Evolutionary conservation across 2,113 vertebrate species (phyloP).

Genomic region (Chiloscyllium plagiosum): DNA sequence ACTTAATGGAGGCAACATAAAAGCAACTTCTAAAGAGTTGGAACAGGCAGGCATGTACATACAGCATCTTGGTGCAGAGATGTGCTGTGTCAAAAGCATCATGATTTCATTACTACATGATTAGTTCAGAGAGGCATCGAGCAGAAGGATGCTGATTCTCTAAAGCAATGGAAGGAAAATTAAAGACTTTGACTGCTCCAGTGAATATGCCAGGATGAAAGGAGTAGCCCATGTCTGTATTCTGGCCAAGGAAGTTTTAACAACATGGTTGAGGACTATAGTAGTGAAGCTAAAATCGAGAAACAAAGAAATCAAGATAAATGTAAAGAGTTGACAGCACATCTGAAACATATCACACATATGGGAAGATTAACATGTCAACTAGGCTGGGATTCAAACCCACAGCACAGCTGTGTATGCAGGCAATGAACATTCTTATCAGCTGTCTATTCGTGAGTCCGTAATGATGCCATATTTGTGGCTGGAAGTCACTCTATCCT

Average conservation of each 20-base stretch:
- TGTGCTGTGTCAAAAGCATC: background rate
- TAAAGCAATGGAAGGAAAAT: slow-evolving; percentile 13
- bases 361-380: slow-evolving; percentile 18
- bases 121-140: background rate
- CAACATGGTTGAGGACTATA: background rate
- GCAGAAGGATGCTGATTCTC: background rate
- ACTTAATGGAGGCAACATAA: background rate
- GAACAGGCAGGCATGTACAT: slow-evolving; percentile 41
- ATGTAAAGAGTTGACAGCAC: slow-evolving; percentile 22
- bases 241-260: background rate
- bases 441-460: background rate
- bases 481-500: background rate
- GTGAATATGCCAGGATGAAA: background rate
- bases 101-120: background rate
- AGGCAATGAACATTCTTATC: background rate
- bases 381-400: slow-evolving; percentile 24
- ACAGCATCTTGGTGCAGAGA: slow-evolving; percentile 38
- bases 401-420: background rate
- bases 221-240: background rate
- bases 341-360: slow-evolving; percentile 30
- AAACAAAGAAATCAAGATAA: slow-evolving; percentile 5
- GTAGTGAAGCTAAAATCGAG: background rate
- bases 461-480: background rate
- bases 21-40: slow-evolving; percentile 35
- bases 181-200: background rate